Conservation (phyloP, 2,888 invertebrate genomes). For the Nemapogon koenigi region DNA sequence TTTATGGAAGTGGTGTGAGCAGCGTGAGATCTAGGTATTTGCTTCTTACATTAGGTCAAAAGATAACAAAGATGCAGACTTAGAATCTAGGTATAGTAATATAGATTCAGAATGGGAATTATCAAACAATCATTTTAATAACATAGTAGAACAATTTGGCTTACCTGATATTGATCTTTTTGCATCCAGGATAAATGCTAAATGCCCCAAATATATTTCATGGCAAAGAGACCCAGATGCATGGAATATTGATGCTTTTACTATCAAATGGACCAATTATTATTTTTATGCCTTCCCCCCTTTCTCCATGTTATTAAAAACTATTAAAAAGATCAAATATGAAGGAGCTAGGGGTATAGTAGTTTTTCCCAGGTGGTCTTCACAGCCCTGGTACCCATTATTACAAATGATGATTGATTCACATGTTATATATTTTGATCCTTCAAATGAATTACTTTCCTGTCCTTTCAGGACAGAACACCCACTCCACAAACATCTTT, state of each 20-base stretch:
- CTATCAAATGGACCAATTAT: conserved; percentile 10
- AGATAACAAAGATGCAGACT: conserved; percentile 13
- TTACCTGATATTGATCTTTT: conserved; percentile 9
- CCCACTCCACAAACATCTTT: not conserved
- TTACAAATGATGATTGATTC: not conserved
- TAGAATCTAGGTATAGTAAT: conserved; percentile 10
- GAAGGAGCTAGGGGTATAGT: conserved; percentile 6
- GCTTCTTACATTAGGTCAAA: conserved; percentile 13
- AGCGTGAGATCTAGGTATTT: not conserved
- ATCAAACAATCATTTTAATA: not conserved
- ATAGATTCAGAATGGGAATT: conserved; percentile 12
- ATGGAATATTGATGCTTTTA: conserved; percentile 15
- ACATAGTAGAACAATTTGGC: conserved; percentile 10
- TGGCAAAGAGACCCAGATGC: conserved; percentile 14
- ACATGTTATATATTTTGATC: conserved; percentile 1
- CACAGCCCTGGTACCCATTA: conserved; percentile 6
- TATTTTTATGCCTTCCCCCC: conserved; percentile 16
- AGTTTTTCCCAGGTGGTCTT: conserved; percentile 6
- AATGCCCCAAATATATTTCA: conserved; percentile 12
- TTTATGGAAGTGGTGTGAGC: conserved; percentile 2
- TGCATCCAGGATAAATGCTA: conserved; percentile 10
- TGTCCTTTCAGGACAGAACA: conserved; percentile 6
- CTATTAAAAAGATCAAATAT: conserved; percentile 12
- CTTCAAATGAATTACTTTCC: not conserved
- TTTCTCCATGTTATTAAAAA: conserved; percentile 14